phyloP scores from a whole-genome alignment of 2,888 invertebrate genomes.

The Leucophenga montana region DNA sequence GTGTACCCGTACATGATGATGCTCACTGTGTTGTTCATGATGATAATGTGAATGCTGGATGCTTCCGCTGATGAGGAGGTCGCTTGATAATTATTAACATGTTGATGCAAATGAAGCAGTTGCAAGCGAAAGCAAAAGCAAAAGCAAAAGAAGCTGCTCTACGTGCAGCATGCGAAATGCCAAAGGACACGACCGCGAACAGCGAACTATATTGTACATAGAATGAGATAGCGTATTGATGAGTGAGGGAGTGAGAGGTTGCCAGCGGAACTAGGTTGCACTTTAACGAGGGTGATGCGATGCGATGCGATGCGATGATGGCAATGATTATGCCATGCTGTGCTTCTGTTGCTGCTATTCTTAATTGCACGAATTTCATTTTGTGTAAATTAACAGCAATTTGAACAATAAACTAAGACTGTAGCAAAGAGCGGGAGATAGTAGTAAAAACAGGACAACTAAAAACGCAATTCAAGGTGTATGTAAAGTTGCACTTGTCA shows the following conservation, averaged over 20 bases:
- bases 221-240: too few species aligned
- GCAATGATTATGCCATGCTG: conserved; percentile 30
- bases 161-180: conserved; percentile 47
- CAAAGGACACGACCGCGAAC: conserved; percentile 62
- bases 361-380: conserved; percentile 72
- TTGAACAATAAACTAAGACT: conserved; percentile 42
- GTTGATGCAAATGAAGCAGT: conserved; percentile 60
- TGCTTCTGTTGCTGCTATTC: conserved; percentile 43
- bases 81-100: conserved; percentile 27
- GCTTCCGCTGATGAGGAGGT: conserved; percentile 14
- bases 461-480: too few species aligned
- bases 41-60: conserved; percentile 31
- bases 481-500: background rate
- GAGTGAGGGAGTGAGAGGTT: conserved; percentile 10
- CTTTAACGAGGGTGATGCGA: background rate
- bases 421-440: too few species aligned
- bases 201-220: conserved; percentile 39
- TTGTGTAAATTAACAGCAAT: conserved; percentile 71
- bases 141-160: conserved; percentile 25
- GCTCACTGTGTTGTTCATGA: conserved; percentile 45
- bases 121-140: conserved; percentile 41
- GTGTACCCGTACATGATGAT: conserved; percentile 13
- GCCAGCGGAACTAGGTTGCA: conserved; percentile 18
- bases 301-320: background rate
- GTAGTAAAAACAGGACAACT: too few species aligned